phyloP scores from a whole-genome alignment of 2,888 invertebrate genomes.

The Lasioglossum morio region DNA sequence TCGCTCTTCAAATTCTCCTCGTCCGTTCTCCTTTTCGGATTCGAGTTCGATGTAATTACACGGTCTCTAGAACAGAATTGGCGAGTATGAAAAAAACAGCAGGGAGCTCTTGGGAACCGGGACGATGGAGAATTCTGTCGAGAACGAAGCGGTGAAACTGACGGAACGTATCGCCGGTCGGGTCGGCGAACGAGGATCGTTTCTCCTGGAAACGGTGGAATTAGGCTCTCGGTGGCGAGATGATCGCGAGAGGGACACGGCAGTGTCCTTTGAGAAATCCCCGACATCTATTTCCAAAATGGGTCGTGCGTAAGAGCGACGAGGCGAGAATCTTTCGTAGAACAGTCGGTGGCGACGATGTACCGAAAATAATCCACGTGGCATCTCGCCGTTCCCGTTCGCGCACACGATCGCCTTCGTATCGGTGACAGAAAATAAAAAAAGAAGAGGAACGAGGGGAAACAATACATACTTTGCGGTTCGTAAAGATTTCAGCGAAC shows the following conservation, averaged over 20 bases:
- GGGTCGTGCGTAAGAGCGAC: slow-evolving; percentile 64
- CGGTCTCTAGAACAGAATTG: not conserved
- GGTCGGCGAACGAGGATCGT: not conserved
- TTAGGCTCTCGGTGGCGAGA: not conserved
- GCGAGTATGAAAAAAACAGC: not conserved
- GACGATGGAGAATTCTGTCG: not conserved
- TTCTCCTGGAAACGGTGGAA: not conserved
- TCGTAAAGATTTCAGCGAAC: not conserved
- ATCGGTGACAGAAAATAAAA: slow-evolving; percentile 21
- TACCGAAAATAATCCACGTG: slow-evolving; percentile 62
- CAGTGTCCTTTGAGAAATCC: slow-evolving; percentile 21
- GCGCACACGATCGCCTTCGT: slow-evolving; percentile 24
- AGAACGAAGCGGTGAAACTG: not conserved
- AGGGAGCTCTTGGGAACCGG: not conserved
- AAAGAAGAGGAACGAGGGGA: not conserved
- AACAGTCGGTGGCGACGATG: slow-evolving; percentile 37
- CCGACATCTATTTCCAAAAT: slow-evolving; percentile 62
- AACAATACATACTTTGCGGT: not conserved
- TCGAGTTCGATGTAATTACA: not conserved
- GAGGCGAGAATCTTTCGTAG: slow-evolving; percentile 29
- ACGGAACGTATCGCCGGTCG: not conserved
- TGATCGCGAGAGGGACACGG: slow-evolving; percentile 1
- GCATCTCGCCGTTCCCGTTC: slow-evolving; percentile 35
- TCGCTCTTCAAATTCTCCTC: too few species aligned
- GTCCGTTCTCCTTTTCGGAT: not conserved